These are phyloP conservation scores for Uropetala carovei DNA, from an alignment of 2,888 invertebrate genomes.

Conservation along the genomic window DNA sequence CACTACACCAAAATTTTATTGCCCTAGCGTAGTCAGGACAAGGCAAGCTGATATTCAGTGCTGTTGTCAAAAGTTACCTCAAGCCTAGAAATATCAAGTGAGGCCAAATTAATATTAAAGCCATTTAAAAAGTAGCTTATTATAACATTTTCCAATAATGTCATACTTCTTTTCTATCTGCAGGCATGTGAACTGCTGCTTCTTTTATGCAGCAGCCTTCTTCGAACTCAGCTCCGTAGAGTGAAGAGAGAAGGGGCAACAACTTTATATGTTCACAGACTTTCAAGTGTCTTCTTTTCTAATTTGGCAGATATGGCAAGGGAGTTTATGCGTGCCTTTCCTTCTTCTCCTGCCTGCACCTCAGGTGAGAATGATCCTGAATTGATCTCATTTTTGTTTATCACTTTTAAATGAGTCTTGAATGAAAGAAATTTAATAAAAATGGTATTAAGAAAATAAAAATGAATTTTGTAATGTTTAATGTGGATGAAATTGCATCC, in stretches of 20 bases:
- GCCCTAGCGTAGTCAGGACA: too few relatives aligned
- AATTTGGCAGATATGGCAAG: constrained; percentile 86
- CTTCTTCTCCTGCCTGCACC: constrained; percentile 84
- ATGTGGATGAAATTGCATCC: too few relatives aligned
- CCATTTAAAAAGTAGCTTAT: too few relatives aligned
- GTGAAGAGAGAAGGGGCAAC: constrained; percentile 89
- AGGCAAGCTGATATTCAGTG: too few relatives aligned
- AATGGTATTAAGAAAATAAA: neutral
- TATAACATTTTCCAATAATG: too few relatives aligned
- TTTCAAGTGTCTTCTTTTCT: constrained; percentile 90
- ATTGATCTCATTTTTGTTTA: neutral
- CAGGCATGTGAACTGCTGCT: constrained; percentile 90
- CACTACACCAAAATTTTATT: too few relatives aligned
- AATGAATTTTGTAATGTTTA: too few relatives aligned
- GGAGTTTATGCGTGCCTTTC: constrained; percentile 89
- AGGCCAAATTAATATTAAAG: too few relatives aligned
- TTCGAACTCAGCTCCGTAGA: constrained; percentile 88
- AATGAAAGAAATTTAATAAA: neutral
- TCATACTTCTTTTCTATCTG: constrained; percentile 67
- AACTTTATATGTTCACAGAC: constrained; percentile 86
- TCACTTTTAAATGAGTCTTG: neutral
- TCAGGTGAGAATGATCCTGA: constrained; percentile 78
- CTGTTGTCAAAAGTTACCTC: too few relatives aligned
- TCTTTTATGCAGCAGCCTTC: constrained; percentile 87
- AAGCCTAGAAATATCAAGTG: too few relatives aligned